phyloP scores from a whole-genome alignment of 2,113 vertebrate genomes.

The Alligator sinensis region DNA sequence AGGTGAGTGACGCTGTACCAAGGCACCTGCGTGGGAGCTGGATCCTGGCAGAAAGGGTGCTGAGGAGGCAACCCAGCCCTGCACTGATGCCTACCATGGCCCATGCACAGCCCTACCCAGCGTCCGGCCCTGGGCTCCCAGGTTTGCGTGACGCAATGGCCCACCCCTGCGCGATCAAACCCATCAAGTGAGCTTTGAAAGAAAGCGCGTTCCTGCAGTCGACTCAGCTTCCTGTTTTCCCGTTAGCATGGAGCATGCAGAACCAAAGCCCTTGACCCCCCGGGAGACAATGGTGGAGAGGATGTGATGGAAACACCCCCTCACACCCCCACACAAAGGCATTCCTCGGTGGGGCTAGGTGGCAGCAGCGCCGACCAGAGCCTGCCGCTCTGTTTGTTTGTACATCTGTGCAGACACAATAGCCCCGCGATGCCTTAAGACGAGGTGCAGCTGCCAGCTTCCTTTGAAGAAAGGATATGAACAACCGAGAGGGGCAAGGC shows the following conservation, averaged over 20 bases:
- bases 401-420: slow-evolving; percentile 23
- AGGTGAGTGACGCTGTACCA: no score
- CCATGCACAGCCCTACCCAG: background rate
- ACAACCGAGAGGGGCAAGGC: background rate
- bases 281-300: background rate
- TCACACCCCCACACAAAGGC: background rate
- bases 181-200: background rate
- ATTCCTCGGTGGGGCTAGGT: background rate
- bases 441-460: background rate
- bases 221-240: slow-evolving; percentile 56
- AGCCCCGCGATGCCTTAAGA: background rate
- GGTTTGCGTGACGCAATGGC: background rate
- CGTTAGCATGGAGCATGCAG: background rate
- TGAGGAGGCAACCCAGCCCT: background rate
- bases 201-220: slow-evolving; percentile 34
- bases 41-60: no score
- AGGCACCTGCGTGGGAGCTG: no score
- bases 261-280: slow-evolving; percentile 59
- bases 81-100: no score
- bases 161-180: background rate
- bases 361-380: background rate
- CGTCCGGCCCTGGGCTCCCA: accelerated
- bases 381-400: background rate
- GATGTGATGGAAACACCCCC: background rate
- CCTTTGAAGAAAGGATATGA: slow-evolving; percentile 20